Base-by-base conservation (phyloP, 1,140 invertebrate species). In the Drosophila ohnishii region DNA sequence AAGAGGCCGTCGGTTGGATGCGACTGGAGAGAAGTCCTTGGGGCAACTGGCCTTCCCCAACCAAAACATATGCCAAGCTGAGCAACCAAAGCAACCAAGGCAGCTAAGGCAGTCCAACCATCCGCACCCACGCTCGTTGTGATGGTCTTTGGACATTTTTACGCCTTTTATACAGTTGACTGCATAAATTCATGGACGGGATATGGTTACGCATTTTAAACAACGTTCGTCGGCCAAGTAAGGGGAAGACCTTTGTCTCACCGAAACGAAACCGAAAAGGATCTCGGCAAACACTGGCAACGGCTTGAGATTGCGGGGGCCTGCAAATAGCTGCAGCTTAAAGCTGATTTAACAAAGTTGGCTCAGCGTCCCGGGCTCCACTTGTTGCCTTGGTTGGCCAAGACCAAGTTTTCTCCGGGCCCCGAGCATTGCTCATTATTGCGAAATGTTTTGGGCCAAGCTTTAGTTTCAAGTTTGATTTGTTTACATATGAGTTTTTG, bases 401-500 rank as follows among this genome's bases (percentile, higher is more conserved):
- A 14, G 57, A 71, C 60, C 11, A 71, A 71, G 67, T 72, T 71
- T 71, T 50, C 66, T 42, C 74, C 71, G 30, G 56, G 57, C 42
- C 82, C 74, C 78, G 16, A 74, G 81, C 78, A 50, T 39, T 81
- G 81, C 82, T 85, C 81, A 85, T 85, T 85, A 85, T 85, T 81
- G 69, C 65, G 58, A 81, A 86, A 85, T 75, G 80, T 75, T 72
- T 66, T 66, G 72, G 77, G 78, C 65, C 67, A 80, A 61, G 60
- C 73, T 75, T 81, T 71, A 86, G 81, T 81, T 86, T 81, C 63
- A 86, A 85, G 81, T 86, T 85, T 86, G 82, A 85, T 85, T 86
- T 85, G 78, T 85, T 85, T 85, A 75, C 74, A 86, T 73, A 85
- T 85, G 74, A 76, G 74, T 79, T 75, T 84, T 85, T 75, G 62